Percentiles rank a stretch among this genome's conserved stretches.
phyloP scores from a whole-genome alignment of 2,888 invertebrate species.

The Carabus problematicus region DNA sequence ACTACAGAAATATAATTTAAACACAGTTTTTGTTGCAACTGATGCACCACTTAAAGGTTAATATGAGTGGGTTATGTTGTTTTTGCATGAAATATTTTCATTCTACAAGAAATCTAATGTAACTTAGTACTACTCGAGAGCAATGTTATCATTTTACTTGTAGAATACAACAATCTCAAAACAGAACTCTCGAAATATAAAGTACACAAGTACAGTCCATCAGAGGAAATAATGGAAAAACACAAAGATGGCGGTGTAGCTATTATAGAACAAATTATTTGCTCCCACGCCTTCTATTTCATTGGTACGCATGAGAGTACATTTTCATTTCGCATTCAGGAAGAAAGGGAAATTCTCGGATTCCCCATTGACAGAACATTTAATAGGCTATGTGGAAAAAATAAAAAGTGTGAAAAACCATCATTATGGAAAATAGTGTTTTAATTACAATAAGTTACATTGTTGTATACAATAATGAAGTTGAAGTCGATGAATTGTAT shows the following conservation, averaged over 20 bases:
- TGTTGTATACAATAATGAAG: constrained; percentile 20
- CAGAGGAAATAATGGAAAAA: constrained; percentile 59
- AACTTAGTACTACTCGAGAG: neutral
- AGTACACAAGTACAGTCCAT: constrained; percentile 60
- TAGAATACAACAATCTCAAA: constrained; percentile 63
- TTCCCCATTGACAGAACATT: constrained; percentile 83
- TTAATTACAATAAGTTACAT: constrained; percentile 53
- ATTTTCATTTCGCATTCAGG: constrained; percentile 95
- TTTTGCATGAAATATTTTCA: constrained; percentile 8
- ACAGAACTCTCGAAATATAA: constrained; percentile 56
- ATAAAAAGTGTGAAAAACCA: constrained; percentile 73
- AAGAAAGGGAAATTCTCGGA: constrained; percentile 94
- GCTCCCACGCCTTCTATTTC: constrained; percentile 85
- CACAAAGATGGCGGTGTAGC: constrained; percentile 87
- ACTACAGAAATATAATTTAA: constrained; percentile 65
- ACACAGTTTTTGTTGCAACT: constrained; percentile 81
- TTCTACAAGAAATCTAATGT: neutral
- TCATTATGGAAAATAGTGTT: constrained; percentile 78
- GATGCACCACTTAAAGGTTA: constrained; percentile 74
- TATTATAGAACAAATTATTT: constrained; percentile 95
- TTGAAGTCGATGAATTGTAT: too few relatives aligned
- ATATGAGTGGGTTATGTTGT: constrained; percentile 36
- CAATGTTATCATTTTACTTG: constrained; percentile 32
- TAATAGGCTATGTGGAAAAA: constrained; percentile 81
- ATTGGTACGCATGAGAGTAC: constrained; percentile 95